Conservation (phyloP, 37 sponge, comb jelly and placozoan species). For the Axinella damicornis region DNA sequence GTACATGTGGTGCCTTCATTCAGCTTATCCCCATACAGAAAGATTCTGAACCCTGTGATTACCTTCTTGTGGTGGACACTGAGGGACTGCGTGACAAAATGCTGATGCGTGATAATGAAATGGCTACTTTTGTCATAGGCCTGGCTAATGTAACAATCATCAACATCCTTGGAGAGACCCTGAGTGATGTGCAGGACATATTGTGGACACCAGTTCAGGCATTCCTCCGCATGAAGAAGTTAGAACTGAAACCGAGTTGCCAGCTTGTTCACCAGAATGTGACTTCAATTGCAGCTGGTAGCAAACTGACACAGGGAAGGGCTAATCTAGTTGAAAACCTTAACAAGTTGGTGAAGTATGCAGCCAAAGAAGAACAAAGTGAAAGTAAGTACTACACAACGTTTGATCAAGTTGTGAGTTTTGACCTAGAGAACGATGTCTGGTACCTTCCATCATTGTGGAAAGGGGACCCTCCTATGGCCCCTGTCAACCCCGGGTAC, state of each 20-base stretch:
- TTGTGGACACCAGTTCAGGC: constrained; percentile 58
- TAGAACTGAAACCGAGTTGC: constrained; percentile 24
- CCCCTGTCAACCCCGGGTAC: constrained; percentile 37
- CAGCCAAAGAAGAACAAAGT: constrained; percentile 33
- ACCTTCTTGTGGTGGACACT: constrained; percentile 38
- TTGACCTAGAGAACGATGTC: constrained; percentile 48
- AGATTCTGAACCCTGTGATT: constrained; percentile 2
- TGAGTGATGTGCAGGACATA: constrained; percentile 31
- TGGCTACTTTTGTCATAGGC: constrained; percentile 55
- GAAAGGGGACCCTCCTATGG: constrained; percentile 62
- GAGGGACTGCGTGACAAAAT: constrained; percentile 41
- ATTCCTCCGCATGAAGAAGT: constrained; percentile 45
- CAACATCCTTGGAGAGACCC: constrained; percentile 41
- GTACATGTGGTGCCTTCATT: constrained; percentile 40
- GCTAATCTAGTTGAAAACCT: not conserved
- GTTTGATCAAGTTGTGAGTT: constrained; percentile 35
- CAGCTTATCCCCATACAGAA: constrained; percentile 32
- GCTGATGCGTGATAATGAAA: constrained; percentile 45
- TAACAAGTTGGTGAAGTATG: not conserved
- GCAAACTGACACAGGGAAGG: constrained; percentile 5
- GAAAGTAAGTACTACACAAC: not conserved
- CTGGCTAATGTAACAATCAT: constrained; percentile 44
- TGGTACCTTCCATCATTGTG: constrained; percentile 39
- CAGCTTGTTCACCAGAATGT: constrained; percentile 63
- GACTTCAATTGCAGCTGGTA: constrained; percentile 20